Evolutionary conservation across 2,888 invertebrate species (phyloP).

Genomic region (Campaea margaritaria): DNA sequence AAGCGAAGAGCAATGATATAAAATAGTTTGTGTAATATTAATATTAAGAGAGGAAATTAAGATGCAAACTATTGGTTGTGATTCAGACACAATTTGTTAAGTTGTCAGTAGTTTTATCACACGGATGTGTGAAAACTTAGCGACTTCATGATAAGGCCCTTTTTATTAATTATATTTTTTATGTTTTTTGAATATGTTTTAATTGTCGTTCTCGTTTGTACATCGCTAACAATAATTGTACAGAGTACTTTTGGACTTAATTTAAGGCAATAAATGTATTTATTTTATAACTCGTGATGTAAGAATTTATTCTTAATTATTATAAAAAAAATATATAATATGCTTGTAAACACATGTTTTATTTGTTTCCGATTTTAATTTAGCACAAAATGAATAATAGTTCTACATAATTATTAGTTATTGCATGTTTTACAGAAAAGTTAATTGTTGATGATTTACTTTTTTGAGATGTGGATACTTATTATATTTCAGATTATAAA

Average conservation of each 20-base stretch:
- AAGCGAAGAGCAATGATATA: constrained; percentile 85
- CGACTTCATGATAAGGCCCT: constrained; percentile 75
- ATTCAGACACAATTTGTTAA: constrained; percentile 85
- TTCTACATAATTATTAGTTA: no score
- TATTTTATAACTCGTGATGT: constrained; percentile 86
- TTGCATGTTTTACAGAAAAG: no score
- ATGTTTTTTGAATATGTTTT: constrained; percentile 74
- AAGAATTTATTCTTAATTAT: constrained; percentile 86
- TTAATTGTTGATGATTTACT: no score
- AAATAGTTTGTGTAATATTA: constrained; percentile 84
- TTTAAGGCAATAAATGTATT: constrained; percentile 86
- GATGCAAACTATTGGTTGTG: constrained; percentile 85
- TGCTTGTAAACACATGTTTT: constrained; percentile 82
- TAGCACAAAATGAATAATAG: no score
- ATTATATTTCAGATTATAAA: no score
- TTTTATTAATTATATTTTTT: constrained; percentile 66
- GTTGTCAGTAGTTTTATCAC: constrained; percentile 80
- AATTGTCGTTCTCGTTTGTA: constrained; percentile 84
- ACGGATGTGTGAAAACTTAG: constrained; percentile 69
- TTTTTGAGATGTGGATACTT: no score
- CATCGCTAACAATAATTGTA: constrained; percentile 85
- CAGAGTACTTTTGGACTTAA: constrained; percentile 85
- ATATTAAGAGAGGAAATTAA: constrained; percentile 83
- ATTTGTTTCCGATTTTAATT: constrained; percentile 50
- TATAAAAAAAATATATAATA: constrained; percentile 85